Conservation (phyloP, 2,797 vertebrate species). For the Xenopus petersii region DNA sequence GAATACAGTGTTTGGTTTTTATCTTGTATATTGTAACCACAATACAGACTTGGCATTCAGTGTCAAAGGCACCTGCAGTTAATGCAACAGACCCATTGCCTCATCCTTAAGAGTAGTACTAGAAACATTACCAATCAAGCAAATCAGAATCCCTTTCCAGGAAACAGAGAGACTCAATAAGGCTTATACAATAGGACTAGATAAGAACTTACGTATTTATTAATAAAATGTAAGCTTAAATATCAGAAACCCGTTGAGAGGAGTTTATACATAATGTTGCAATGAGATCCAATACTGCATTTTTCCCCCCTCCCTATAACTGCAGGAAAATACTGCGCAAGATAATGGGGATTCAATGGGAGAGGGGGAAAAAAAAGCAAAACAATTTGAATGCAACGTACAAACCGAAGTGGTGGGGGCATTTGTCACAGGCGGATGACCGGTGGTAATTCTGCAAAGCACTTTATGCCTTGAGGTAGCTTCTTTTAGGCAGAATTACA, state of each 20-base stretch:
- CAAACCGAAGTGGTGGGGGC: slow-evolving; percentile 53
- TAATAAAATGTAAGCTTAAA: slow-evolving; percentile 37
- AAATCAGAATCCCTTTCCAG: too few species aligned
- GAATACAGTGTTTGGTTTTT: too few species aligned
- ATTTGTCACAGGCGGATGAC: slow-evolving; percentile 64
- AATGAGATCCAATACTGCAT: slow-evolving; percentile 22
- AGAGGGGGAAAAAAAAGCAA: neutral
- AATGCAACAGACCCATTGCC: too few species aligned
- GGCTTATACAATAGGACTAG: slow-evolving; percentile 6
- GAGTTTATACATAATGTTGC: slow-evolving; percentile 10
- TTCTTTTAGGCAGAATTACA: slow-evolving; percentile 68
- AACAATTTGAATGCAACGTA: slow-evolving; percentile 28
- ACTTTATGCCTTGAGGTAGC: slow-evolving; percentile 78
- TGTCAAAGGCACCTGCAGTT: too few species aligned
- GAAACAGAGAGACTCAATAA: slow-evolving; percentile 5
- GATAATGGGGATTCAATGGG: neutral
- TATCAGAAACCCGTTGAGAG: slow-evolving; percentile 26
- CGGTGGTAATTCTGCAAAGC: slow-evolving; percentile 60
- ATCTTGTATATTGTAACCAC: too few species aligned
- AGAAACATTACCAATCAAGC: too few species aligned
- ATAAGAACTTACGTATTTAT: slow-evolving; percentile 45
- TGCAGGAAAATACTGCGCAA: slow-evolving; percentile 22
- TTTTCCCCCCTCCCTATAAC: neutral
- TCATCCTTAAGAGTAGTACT: too few species aligned
- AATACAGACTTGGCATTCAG: too few species aligned